Conservation (phyloP, 2,888 invertebrate species). For the Megalurothrips usitatus region DNA sequence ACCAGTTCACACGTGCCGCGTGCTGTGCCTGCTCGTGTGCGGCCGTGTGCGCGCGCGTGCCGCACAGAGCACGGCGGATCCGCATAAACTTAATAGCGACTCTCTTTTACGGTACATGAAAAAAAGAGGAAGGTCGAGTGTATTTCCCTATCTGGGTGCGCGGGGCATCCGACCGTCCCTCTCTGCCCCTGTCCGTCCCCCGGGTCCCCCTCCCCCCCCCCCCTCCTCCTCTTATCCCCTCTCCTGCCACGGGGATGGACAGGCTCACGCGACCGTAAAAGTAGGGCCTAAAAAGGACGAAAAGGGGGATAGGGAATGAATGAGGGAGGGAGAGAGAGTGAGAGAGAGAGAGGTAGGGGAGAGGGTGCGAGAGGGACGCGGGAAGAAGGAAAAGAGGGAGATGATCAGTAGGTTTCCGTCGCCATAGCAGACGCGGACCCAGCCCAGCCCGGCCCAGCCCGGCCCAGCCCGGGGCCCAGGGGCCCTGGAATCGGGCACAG, state of each 20-base stretch:
- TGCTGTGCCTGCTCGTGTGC: neutral
- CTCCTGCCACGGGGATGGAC: neutral
- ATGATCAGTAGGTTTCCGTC: conserved; percentile 19
- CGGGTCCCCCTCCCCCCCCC: neutral
- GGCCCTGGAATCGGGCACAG: neutral
- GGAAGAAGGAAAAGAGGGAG: neutral
- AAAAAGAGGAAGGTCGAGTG: neutral
- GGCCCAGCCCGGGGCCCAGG: neutral
- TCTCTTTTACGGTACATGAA: neutral
- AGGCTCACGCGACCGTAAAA: neutral
- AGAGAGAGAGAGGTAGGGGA: neutral
- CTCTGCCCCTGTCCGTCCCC: neutral
- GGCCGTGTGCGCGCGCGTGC: too few species aligned
- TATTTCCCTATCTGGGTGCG: neutral
- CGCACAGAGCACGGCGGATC: too few species aligned
- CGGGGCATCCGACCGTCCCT: neutral
- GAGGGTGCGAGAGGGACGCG: neutral
- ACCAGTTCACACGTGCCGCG: neutral
- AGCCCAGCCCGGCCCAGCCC: neutral
- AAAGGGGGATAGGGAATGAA: neutral
- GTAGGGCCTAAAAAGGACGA: neutral
- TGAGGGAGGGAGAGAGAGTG: neutral
- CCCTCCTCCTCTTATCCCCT: neutral
- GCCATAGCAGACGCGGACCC: neutral
- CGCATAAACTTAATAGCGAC: too few species aligned